phyloP scores from a whole-genome alignment of 2,888 invertebrate species.

The Thumatha senex region DNA sequence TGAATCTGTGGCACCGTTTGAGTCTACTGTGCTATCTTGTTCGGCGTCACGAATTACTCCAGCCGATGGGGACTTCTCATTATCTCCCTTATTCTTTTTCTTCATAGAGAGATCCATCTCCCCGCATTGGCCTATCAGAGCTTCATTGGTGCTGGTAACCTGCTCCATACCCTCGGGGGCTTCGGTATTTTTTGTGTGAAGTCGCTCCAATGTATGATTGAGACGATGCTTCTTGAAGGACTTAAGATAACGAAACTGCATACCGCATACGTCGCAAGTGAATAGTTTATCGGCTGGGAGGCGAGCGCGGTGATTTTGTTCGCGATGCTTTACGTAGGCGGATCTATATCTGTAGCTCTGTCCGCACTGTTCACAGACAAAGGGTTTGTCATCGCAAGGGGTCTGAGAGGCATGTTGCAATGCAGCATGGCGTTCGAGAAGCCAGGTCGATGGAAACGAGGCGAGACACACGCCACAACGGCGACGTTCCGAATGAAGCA shows the following conservation, averaged over 20 bases:
- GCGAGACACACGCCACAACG: slow-evolving; percentile 93
- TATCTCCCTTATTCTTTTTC: slow-evolving; percentile 64
- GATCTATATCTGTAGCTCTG: slow-evolving; percentile 95
- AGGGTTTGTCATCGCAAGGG: slow-evolving; percentile 91
- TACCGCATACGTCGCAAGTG: slow-evolving; percentile 95
- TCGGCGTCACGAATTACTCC: slow-evolving; percentile 82
- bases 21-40: slow-evolving; percentile 90
- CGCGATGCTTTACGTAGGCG: slow-evolving; percentile 89
- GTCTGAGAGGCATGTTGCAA: slow-evolving; percentile 89
- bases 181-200: slow-evolving; percentile 87
- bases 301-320: slow-evolving; percentile 94
- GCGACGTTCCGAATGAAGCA: slow-evolving; percentile 72
- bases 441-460: slow-evolving; percentile 94
- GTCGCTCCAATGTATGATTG: slow-evolving; percentile 92
- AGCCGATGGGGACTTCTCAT: slow-evolving; percentile 72
- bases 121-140: slow-evolving; percentile 80
- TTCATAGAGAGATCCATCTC: slow-evolving; percentile 84
- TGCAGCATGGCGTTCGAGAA: slow-evolving; percentile 92
- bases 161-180: slow-evolving; percentile 84
- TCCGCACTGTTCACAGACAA: slow-evolving; percentile 95
- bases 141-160: slow-evolving; percentile 89
- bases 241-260: slow-evolving; percentile 95
- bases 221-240: slow-evolving; percentile 95
- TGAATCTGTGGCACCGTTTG: slow-evolving; percentile 81
- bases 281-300: slow-evolving; percentile 95